Evolutionary conservation across 2,888 invertebrate species (phyloP).

Genomic region (Keiferia lycopersicella): DNA sequence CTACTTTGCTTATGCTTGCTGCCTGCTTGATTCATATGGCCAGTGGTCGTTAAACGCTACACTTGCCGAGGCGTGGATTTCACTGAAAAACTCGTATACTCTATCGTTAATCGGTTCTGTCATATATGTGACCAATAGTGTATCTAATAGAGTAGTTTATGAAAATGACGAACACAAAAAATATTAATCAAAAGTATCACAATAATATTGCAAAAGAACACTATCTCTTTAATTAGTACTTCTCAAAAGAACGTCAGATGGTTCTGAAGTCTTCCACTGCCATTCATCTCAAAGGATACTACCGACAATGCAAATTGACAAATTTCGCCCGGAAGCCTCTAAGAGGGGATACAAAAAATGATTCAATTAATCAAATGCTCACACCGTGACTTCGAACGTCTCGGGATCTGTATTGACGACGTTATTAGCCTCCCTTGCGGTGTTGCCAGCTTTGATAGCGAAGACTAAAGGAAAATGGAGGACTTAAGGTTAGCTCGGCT

Average conservation of each 20-base stretch:
- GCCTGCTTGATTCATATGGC: too few relatives aligned
- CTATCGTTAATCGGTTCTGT: too few relatives aligned
- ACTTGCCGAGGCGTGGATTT: too few relatives aligned
- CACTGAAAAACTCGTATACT: too few relatives aligned
- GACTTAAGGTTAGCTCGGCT: too few relatives aligned
- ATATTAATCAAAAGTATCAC: not conserved
- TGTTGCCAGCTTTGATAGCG: not conserved
- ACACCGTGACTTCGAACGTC: slow-evolving; percentile 72
- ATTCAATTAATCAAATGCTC: slow-evolving; percentile 79
- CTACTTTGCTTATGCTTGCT: too few relatives aligned
- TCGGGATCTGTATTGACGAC: slow-evolving; percentile 68
- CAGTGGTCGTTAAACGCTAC: too few relatives aligned
- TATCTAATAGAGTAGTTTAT: too few relatives aligned
- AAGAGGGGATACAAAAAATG: slow-evolving; percentile 62
- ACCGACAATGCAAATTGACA: slow-evolving; percentile 38
- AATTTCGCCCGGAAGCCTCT: slow-evolving; percentile 44
- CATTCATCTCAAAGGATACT: slow-evolving; percentile 24
- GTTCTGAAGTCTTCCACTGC: slow-evolving; percentile 17
- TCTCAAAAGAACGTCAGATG: slow-evolving; percentile 21
- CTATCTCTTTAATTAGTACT: not conserved
- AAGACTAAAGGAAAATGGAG: too few relatives aligned
- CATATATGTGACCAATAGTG: too few relatives aligned
- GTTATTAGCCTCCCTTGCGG: slow-evolving; percentile 64
- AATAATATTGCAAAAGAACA: not conserved
- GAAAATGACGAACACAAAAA: too few relatives aligned